Base-by-base conservation (phyloP, 1,140 invertebrate genomes). In the Elymnias hypermnestra region DNA sequence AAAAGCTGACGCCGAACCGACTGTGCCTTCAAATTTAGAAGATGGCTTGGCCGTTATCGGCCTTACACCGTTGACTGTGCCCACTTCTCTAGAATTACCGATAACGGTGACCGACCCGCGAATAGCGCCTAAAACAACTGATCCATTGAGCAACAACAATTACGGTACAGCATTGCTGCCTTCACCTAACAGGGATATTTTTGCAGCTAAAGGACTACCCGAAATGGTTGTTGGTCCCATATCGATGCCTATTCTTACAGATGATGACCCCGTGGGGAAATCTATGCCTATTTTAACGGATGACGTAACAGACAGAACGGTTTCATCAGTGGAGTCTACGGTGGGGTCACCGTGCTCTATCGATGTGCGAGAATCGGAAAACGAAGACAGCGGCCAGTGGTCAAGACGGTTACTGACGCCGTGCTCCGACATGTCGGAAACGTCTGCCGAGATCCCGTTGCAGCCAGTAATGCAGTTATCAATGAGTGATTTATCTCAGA, bases 51-150 rank as follows among this genome's bases (percentile, higher is more conserved):
- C 89, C 12, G 77, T 89, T 29, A 88, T 91, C 50, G 77, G 90
- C 48, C 81, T 89, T 23, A 67, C 88, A 33, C 78, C 89, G 39
- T 84, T 82, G 22, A 83, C 86, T 5, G 81, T 91, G 29, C 87
- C 89, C 23, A 88, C 90, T 0, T 91, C 90, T 1, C 65, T 93
- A 0, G 91, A 93, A 59, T 59, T 92, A 37, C 90, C 92, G 7
- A 90, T 93, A 3, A 91, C 91, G 0, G 90, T 93, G 0, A 90
- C 90, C 0, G 91, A 93, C 77, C 90, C 91, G 5, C 87, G 82
- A 14, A 91, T 92, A 49, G 89, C 91, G 0, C 83, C 87, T 1
- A 86, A 83, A 53, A 74, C 72, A 0, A 64, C 74, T 1, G 69
- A 77, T 26, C 77, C 77, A 1, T 45, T 78, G 8, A 70, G 71